Evolutionary conservation across 1,140 invertebrate species (phyloP).

Genomic region (Apis florea): DNA sequence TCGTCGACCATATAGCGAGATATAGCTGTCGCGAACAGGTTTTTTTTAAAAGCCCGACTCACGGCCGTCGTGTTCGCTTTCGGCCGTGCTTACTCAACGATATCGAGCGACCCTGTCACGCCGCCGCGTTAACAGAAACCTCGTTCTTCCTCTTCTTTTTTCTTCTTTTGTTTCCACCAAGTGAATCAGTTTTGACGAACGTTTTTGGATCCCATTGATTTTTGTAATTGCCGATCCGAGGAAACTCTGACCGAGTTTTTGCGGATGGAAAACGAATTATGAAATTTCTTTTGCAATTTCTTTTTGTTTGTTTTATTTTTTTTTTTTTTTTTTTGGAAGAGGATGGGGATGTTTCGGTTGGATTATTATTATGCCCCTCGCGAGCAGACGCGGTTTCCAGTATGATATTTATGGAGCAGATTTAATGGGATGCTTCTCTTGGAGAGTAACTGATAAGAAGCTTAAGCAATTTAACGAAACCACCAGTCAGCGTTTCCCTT

Average conservation of each 20-base stretch:
- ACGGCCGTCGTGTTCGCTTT: constrained; percentile 20
- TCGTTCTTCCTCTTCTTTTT: neutral
- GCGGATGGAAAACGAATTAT: too few relatives aligned
- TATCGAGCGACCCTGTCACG: constrained; percentile 3
- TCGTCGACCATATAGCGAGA: constrained; percentile 31
- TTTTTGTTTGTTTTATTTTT: too few relatives aligned
- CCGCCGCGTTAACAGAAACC: neutral
- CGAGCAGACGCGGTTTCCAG: too few relatives aligned
- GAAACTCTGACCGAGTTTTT: neutral
- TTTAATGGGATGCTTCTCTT: constrained; percentile 1
- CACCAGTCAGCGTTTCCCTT: neutral
- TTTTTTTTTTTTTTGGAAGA: neutral
- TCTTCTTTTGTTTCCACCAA: too few relatives aligned
- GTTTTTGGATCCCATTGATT: neutral
- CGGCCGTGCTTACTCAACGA: constrained; percentile 22
- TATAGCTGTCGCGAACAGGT: constrained; percentile 58
- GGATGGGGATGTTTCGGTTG: neutral
- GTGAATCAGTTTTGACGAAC: constrained; percentile 4
- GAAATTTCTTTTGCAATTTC: neutral
- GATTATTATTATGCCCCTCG: neutral
- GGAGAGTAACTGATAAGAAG: neutral
- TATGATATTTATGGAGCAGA: neutral
- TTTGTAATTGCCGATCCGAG: neutral
- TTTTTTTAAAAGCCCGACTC: constrained; percentile 57
- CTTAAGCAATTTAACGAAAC: neutral